Conservation (phyloP, 1,140 invertebrate genomes). For the Heliconius himera region DNA sequence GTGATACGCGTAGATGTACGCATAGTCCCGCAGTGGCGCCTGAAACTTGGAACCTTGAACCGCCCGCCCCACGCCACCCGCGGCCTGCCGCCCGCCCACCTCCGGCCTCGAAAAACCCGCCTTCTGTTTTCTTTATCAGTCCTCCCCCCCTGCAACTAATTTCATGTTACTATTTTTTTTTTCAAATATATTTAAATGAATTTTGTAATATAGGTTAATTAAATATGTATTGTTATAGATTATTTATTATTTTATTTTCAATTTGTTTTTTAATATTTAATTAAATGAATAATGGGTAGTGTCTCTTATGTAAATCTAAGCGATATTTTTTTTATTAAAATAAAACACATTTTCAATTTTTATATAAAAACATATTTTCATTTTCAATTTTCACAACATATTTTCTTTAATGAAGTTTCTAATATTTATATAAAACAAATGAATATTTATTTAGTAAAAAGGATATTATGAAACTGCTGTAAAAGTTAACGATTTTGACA, state of each 20-base stretch:
- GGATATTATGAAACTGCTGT: background rate
- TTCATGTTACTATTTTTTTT: constrained; percentile 12
- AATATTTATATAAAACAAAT: background rate
- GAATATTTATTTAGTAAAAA: background rate
- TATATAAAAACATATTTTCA: no score
- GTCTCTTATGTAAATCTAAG: no score
- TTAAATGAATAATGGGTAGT: no score
- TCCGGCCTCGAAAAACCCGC: constrained; percentile 48
- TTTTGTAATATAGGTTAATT: background rate
- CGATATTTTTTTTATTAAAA: no score
- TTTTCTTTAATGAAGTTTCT: no score
- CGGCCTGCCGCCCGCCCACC: constrained; percentile 33
- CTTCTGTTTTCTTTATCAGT: constrained; percentile 49
- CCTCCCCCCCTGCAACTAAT: constrained; percentile 26
- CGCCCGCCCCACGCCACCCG: constrained; percentile 25
- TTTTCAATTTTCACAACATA: no score
- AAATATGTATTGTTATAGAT: background rate
- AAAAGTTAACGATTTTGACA: constrained; percentile 9
- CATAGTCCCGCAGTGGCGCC: constrained; percentile 64
- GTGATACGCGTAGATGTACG: constrained; percentile 58
- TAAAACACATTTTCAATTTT: no score
- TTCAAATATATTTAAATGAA: background rate
- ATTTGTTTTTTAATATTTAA: background rate
- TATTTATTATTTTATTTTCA: background rate
- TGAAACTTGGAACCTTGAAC: constrained; percentile 56